These are phyloP conservation scores for Rhea americana DNA, from an alignment of 2,113 vertebrate species.

Conservation along the genomic window DNA sequence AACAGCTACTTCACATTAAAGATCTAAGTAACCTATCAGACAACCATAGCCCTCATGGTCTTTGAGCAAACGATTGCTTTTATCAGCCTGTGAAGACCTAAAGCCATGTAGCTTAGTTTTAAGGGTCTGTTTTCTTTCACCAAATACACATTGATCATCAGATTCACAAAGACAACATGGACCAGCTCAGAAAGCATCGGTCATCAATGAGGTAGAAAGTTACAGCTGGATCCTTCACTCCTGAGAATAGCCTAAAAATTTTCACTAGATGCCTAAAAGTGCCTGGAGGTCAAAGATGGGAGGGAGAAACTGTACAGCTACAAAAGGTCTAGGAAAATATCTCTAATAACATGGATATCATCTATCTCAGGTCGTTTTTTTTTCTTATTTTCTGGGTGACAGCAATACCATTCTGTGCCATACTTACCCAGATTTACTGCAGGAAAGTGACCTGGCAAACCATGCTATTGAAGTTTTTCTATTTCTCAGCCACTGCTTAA, in stretches of 20 bases:
- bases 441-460: conserved; percentile 20
- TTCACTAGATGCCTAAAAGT: background rate
- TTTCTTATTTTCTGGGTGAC: background rate
- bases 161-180: background rate
- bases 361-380: background rate
- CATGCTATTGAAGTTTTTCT: background rate
- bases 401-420: background rate
- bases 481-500: conserved; percentile 4
- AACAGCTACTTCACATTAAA: background rate
- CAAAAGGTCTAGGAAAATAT: background rate
- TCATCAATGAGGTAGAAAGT: background rate
- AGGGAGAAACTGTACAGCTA: background rate
- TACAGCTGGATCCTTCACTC: background rate
- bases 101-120: background rate
- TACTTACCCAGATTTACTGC: conserved; percentile 22
- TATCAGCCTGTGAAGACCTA: background rate
- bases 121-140: background rate
- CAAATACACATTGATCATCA: background rate
- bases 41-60: background rate
- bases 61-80: background rate
- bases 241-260: background rate
- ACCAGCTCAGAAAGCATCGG: background rate
- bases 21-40: background rate
- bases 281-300: background rate
- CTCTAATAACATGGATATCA: background rate